phyloP scores from a whole-genome alignment of 2,888 invertebrate genomes.

The Drosophila falleni region DNA sequence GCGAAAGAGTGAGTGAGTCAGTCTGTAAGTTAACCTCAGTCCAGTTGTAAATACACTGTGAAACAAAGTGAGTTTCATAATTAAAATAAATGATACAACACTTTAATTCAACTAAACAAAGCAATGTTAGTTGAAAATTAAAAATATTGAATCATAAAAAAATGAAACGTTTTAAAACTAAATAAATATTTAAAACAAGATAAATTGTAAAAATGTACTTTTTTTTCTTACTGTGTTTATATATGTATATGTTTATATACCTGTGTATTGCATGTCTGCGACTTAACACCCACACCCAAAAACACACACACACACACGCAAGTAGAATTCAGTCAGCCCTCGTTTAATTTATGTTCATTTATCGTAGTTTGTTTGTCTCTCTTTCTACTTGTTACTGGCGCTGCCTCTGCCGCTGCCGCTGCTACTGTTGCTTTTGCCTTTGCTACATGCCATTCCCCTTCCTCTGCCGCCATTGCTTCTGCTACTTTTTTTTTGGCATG shows the following conservation, averaged over 20 bases:
- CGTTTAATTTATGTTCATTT: conserved; percentile 67
- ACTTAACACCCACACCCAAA: conserved; percentile 17
- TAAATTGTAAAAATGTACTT: no score
- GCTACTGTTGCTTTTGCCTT: conserved; percentile 29
- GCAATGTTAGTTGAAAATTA: no score
- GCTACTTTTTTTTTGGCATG: conserved; percentile 45
- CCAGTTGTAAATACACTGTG: background rate
- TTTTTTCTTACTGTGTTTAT: background rate
- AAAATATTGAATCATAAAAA: no score
- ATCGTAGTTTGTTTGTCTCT: conserved; percentile 49
- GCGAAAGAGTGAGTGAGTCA: conserved; percentile 7
- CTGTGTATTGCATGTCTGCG: conserved; percentile 52
- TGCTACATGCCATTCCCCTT: conserved; percentile 28
- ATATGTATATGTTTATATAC: background rate
- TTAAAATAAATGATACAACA: no score
- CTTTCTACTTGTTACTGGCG: conserved; percentile 14
- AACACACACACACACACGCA: conserved; percentile 10
- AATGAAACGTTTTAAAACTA: no score
- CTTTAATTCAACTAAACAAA: no score
- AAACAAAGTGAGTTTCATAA: no score
- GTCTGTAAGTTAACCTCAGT: conserved; percentile 17
- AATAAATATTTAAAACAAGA: no score
- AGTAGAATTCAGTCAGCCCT: conserved; percentile 22
- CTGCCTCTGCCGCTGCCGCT: conserved; percentile 2
- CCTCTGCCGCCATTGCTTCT: conserved; percentile 2